Percentiles rank a stretch among this genome's conserved stretches.
Conservation (phyloP, 2,113 vertebrate species). For the Elachura formosa region DNA sequence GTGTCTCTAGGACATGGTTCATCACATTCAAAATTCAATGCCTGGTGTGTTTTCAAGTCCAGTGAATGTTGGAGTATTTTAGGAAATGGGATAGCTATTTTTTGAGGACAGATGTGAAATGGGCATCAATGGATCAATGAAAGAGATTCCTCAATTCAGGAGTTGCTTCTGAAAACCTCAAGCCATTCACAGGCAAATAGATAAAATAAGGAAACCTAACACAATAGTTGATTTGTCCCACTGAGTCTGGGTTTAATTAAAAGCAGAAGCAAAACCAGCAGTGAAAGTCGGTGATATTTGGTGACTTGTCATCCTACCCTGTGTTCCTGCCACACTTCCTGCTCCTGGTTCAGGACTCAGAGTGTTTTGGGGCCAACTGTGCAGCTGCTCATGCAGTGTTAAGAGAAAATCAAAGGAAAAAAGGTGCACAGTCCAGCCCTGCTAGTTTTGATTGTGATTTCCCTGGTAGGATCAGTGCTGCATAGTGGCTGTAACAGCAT, state of each 20-base stretch:
- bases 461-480: neutral
- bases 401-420: neutral
- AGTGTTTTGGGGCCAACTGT: neutral
- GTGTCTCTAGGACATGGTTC: neutral
- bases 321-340: neutral
- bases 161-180: neutral
- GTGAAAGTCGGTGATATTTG: neutral
- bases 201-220: neutral
- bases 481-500: neutral
- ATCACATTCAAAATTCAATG: neutral
- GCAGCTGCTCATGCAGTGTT: fast-evolving
- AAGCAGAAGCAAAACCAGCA: neutral
- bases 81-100: neutral
- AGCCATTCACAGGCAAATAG: neutral
- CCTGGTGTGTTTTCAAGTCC: neutral
- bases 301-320: neutral
- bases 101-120: neutral
- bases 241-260: neutral
- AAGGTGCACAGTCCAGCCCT: neutral
- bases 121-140: neutral
- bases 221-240: neutral
- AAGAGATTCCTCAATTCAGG: neutral
- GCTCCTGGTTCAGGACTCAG: neutral
- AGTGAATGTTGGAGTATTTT: neutral
- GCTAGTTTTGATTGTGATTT: neutral